These are phyloP conservation scores for Meloe dianella DNA, from an alignment of 2,888 invertebrate species.

Conservation along the genomic window DNA sequence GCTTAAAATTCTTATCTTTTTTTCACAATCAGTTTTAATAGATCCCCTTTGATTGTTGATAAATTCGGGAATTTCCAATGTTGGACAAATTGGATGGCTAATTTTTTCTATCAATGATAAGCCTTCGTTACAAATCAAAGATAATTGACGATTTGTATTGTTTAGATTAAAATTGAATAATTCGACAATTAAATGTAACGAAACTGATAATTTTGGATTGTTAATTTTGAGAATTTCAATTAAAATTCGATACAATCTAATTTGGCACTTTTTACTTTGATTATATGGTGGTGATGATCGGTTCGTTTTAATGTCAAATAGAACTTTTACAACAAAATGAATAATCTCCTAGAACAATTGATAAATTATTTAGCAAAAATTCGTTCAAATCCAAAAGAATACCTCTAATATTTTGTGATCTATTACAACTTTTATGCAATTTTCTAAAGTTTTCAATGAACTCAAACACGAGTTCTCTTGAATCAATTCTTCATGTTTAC, in stretches of 20 bases:
- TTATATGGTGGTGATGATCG: conserved; percentile 3
- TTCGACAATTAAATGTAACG: conserved; percentile 5
- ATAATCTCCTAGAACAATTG: background rate
- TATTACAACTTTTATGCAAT: background rate
- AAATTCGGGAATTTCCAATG: background rate
- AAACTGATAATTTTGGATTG: background rate
- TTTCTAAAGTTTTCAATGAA: background rate
- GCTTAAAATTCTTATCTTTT: background rate
- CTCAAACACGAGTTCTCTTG: background rate
- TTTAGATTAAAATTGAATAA: conserved; percentile 11
- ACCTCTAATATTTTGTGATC: conserved; percentile 1
- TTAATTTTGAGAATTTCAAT: background rate
- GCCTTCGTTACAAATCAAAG: background rate
- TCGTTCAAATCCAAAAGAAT: background rate
- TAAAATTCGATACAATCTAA: conserved; percentile 6
- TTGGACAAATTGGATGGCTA: conserved; percentile 10
- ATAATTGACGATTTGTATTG: background rate
- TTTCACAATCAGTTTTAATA: background rate
- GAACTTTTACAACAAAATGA: background rate
- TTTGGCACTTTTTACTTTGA: background rate
- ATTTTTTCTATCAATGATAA: conserved; percentile 2
- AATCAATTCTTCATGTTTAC: background rate
- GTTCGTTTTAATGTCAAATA: background rate
- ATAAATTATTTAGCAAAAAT: background rate
- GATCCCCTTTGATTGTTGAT: background rate